Evolutionary conservation across 2,888 invertebrate species (phyloP).

Genomic region (Oconnorella tubifera): DNA sequence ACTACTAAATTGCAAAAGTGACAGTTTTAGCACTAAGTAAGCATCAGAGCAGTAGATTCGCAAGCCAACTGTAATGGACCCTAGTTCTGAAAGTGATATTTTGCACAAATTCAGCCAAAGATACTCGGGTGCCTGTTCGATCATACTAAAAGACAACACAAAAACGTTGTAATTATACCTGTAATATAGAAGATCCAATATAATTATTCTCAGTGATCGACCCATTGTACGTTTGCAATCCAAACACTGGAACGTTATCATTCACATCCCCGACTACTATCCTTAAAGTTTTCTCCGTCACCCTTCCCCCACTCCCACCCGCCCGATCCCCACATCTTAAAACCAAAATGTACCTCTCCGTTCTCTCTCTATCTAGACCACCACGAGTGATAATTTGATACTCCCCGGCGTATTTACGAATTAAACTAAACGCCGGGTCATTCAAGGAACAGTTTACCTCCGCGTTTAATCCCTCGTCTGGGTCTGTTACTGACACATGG

Average conservation of each 20-base stretch:
- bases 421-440: constrained; percentile 15
- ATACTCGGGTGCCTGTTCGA: no score
- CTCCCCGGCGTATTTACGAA: constrained; percentile 39
- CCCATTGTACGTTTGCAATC: constrained; percentile 19
- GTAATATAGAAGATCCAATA: constrained; percentile 23
- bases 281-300: constrained; percentile 9
- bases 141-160: constrained; percentile 19
- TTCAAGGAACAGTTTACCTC: constrained; percentile 23
- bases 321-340: constrained; percentile 29
- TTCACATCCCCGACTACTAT: constrained; percentile 29
- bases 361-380: constrained; percentile 27
- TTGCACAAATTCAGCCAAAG: no score
- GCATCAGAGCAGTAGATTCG: no score
- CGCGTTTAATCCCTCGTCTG: constrained; percentile 32
- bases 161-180: constrained; percentile 21
- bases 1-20: no score
- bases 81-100: no score
- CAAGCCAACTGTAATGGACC: no score
- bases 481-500: constrained; percentile 30
- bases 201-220: constrained; percentile 28
- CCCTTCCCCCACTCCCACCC: constrained; percentile 1
- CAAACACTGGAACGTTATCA: constrained; percentile 28
- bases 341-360: constrained; percentile 19
- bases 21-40: no score
- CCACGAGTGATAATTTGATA: constrained; percentile 38